Base-by-base conservation (phyloP, 1,140 invertebrate species). In the Oedothorax gibbosus region DNA sequence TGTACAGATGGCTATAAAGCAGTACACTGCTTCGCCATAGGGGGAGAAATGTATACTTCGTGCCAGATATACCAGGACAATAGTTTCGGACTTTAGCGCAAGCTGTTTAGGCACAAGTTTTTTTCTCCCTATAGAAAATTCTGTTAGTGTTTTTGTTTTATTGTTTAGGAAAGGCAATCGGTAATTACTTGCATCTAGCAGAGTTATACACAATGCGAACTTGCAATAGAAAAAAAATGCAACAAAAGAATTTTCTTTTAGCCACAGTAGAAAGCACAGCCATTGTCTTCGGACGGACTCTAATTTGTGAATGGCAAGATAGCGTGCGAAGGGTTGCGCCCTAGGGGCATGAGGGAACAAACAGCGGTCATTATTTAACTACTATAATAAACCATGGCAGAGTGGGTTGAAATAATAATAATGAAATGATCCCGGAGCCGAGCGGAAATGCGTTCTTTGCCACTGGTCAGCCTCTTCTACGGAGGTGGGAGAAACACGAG, bases 291-390 rank as follows among this genome's bases (percentile, higher is more conserved):
- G 54, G 49, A 53, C 49, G 68, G 68, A 71, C 68, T 15, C 68
- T 71, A 71, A 71, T 71, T 71, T 71, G 68, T 71, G 68, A 71
- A 71, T 71, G 50, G 68, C n/a, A 71, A 71, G 68, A 71, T 71
- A 71, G 68, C 68, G 68, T 71, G 68, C 68, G 54, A 10, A 18
- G 68, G 68, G 18, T 71, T 71, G 50, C 54, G 68, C 68, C 68
- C 68, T 20, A 51, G 68, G 20, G 68, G 68, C 54, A 49, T 54
- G 6, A 8, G 54, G 18, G 68, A 71, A 71, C 68, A 71, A 71
- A 51, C 68, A 18, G 68, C 54, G 68, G 68, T 71, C 68, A 71
- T 71, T 71, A 71, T 71, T 71, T 71, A 71, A 71, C 68, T 15
- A 71, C 20, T 71, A 51, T 51, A 53, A 71, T 71, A 71, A 71